Conservation (phyloP, 2,797 vertebrate species). For the Pangasius mekongensis region DNA sequence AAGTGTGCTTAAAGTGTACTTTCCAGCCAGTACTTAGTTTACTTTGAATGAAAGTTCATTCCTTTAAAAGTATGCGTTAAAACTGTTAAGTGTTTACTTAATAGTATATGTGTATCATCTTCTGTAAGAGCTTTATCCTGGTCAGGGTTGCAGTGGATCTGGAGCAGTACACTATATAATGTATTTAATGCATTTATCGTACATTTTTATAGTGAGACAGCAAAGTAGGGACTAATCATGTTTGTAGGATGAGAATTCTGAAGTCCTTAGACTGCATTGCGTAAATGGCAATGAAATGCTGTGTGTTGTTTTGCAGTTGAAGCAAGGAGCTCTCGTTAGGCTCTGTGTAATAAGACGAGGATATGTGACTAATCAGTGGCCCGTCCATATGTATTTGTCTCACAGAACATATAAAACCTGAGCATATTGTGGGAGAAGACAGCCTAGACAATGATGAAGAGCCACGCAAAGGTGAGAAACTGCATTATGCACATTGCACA, state of each 20-base stretch:
- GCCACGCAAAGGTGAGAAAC: conserved; percentile 84
- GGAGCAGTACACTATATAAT: background rate
- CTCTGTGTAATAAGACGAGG: background rate
- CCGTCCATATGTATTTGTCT: conserved; percentile 31
- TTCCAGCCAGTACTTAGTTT: background rate
- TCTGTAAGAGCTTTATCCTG: background rate
- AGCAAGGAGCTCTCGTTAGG: background rate
- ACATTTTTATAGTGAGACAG: background rate
- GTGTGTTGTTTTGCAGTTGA: background rate
- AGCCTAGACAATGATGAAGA: conserved; percentile 90
- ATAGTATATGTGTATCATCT: background rate
- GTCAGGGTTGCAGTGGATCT: background rate
- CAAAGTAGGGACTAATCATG: background rate
- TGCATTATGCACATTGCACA: background rate
- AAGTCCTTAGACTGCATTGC: background rate
- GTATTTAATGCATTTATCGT: background rate
- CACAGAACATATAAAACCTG: conserved; percentile 90
- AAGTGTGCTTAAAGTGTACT: background rate
- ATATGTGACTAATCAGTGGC: background rate
- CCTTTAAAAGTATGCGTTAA: background rate
- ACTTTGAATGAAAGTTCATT: background rate
- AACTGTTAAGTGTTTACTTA: background rate
- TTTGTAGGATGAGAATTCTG: background rate
- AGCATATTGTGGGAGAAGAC: conserved; percentile 91
- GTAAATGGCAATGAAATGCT: background rate